Base-by-base conservation (phyloP, 2,797 vertebrate genomes). In the Eremophila alpestris region DNA sequence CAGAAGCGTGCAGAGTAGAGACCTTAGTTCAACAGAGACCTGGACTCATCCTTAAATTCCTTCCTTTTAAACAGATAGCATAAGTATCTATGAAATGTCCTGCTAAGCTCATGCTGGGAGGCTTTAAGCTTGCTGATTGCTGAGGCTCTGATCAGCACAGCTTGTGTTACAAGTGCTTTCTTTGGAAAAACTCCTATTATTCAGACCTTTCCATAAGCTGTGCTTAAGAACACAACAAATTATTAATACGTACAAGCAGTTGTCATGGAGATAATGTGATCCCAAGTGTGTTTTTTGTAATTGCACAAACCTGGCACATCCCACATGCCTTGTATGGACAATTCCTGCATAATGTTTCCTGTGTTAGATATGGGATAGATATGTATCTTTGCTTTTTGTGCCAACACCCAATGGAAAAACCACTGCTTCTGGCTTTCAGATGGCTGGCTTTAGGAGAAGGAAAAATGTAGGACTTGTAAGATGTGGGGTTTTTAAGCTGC, bases 251-350 rank as follows among this genome's bases (percentile, higher is more conserved):
- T 62, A 56, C 68, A 83, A 89, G 58, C 71, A 71, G 95, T 96
- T 90, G 95, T 90, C 94, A 94, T 97, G 94, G 95, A 89, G 81
- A 96, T 92, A 87, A 80, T 78, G 48, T 48, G 67, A 87, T 79
- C 74, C 43, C 49, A 60, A 60, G 22, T 30, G 56, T 11, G 0
- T 5, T 52, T 89, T 91, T 68, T 64, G 27, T 67, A 67, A 93
- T 65, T 24, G 56, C 41, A 81, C 75, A 71, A 69, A 87, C 36
- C 59, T 85, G 59, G 82, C 65, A 86, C 46, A 45, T 83, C 77
- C 69, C 40, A 49, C n/a, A 0, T 85, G 62, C 87, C 69, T 93
- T 32, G 18, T 55, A 48, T 15, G 65, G 65, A 26, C 43, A 76
- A 76, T 87, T 88, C 71, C 77, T 49, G 24, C 23, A 2, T 16